These are phyloP conservation scores for Garra rufa DNA, from an alignment of 2,113 vertebrate species.

Conservation along the genomic window DNA sequence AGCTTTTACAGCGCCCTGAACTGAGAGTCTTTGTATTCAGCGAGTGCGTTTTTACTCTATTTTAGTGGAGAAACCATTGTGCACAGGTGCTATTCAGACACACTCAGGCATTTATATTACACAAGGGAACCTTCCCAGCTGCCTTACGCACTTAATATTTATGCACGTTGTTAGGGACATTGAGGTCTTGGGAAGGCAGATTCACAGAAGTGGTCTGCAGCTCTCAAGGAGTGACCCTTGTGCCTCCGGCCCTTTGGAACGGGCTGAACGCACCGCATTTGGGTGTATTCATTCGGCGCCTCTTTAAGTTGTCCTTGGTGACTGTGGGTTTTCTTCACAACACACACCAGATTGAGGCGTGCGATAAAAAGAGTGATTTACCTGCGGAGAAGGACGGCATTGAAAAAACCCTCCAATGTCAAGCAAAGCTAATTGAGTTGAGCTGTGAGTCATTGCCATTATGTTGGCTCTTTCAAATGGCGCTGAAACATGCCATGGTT, in stretches of 20 bases:
- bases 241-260: slow-evolving; percentile 5
- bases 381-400: slow-evolving; percentile 40
- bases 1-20: neutral
- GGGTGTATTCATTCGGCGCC: slow-evolving; percentile 28
- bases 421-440: slow-evolving; percentile 46
- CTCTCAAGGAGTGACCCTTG: slow-evolving; percentile 37
- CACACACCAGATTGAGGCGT: slow-evolving; percentile 23
- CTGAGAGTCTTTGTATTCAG: slow-evolving; percentile 2
- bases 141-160: slow-evolving; percentile 31
- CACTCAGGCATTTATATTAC: slow-evolving; percentile 30
- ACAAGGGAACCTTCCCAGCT: slow-evolving; percentile 35
- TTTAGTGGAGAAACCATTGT: slow-evolving; percentile 22
- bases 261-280: neutral
- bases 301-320: slow-evolving; percentile 58
- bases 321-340: slow-evolving; percentile 48
- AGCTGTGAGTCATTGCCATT: slow-evolving; percentile 52
- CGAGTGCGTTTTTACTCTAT: neutral
- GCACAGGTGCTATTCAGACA: slow-evolving; percentile 40
- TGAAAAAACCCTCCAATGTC: slow-evolving; percentile 47
- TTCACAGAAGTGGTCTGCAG: neutral
- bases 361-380: slow-evolving; percentile 57
- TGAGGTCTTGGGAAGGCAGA: slow-evolving; percentile 3
- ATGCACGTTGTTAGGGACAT: slow-evolving; percentile 12
- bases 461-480: slow-evolving; percentile 35
- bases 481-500: slow-evolving; percentile 18